phyloP scores from a whole-genome alignment of 2,888 invertebrate species.

The Acleris sparsana region DNA sequence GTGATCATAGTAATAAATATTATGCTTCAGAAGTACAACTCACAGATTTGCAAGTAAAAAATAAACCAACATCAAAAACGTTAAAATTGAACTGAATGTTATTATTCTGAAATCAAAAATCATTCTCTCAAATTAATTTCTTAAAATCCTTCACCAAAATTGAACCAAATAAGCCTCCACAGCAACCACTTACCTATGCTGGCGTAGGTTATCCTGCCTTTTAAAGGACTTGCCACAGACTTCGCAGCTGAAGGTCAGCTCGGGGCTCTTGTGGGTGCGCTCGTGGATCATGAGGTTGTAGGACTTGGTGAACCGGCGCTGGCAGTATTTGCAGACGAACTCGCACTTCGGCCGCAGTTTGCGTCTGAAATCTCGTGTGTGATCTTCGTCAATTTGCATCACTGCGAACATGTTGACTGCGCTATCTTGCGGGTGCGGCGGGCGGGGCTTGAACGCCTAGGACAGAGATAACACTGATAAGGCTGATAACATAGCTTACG shows the following conservation, averaged over 20 bases:
- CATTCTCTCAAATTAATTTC: too few relatives aligned
- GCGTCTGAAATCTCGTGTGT: slow-evolving; percentile 93
- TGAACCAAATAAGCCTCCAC: too few relatives aligned
- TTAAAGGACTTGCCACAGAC: slow-evolving; percentile 99
- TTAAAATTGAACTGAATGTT: too few relatives aligned
- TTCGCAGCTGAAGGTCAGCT: slow-evolving; percentile 98
- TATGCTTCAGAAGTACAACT: too few relatives aligned
- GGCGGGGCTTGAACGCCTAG: slow-evolving; percentile 81
- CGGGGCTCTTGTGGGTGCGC: slow-evolving; percentile 97
- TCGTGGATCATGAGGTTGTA: slow-evolving; percentile 99
- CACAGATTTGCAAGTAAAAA: too few relatives aligned
- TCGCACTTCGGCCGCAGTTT: slow-evolving; percentile 97
- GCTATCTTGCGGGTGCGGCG: slow-evolving; percentile 76
- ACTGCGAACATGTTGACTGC: slow-evolving; percentile 92
- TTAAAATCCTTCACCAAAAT: too few relatives aligned
- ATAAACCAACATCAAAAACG: too few relatives aligned
- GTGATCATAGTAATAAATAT: too few relatives aligned
- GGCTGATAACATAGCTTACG: slow-evolving; percentile 19
- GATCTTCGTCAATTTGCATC: slow-evolving; percentile 95
- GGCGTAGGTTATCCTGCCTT: slow-evolving; percentile 97
- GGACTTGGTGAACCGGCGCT: slow-evolving; percentile 98
- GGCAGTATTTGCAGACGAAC: slow-evolving; percentile 99
- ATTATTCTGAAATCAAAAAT: too few relatives aligned
- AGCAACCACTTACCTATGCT: slow-evolving; percentile 90
- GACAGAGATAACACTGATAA: slow-evolving; percentile 63